Evolutionary conservation across 2,113 vertebrate species (phyloP).

Genomic region (Microtus oregoni): DNA sequence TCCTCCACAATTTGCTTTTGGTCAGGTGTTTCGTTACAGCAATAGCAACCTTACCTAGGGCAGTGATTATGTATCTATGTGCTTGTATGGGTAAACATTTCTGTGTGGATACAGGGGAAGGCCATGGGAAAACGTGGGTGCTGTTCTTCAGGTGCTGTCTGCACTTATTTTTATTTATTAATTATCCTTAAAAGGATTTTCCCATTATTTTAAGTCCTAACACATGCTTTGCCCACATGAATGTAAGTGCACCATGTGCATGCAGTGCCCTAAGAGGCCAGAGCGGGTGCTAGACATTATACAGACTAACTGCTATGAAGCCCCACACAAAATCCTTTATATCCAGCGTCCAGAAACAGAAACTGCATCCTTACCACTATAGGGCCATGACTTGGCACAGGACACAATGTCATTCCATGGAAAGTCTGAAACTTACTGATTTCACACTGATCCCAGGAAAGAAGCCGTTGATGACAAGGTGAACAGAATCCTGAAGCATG

Average conservation of each 20-base stretch:
- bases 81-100: not conserved
- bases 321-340: not conserved
- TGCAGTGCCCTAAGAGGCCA: not conserved
- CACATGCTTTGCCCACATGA: not conserved
- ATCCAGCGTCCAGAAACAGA: not conserved
- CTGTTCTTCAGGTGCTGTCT: not conserved
- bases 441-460: constrained; percentile 97
- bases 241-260: not conserved
- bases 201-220: not conserved
- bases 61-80: not conserved
- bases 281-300: not conserved
- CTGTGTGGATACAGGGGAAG: not conserved
- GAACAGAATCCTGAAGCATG: constrained; percentile 90
- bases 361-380: not conserved
- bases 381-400: not conserved
- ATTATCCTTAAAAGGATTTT: not conserved
- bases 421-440: constrained; percentile 89
- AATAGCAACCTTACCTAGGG: not conserved
- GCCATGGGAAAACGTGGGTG: not conserved
- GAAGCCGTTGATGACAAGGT: constrained; percentile 97
- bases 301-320: not conserved
- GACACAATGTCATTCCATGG: not conserved
- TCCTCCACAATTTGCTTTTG: not conserved
- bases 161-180: not conserved
- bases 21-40: not conserved